Base-by-base conservation (phyloP, 2,797 vertebrate genomes). In the Sebastolobus altivelis region DNA sequence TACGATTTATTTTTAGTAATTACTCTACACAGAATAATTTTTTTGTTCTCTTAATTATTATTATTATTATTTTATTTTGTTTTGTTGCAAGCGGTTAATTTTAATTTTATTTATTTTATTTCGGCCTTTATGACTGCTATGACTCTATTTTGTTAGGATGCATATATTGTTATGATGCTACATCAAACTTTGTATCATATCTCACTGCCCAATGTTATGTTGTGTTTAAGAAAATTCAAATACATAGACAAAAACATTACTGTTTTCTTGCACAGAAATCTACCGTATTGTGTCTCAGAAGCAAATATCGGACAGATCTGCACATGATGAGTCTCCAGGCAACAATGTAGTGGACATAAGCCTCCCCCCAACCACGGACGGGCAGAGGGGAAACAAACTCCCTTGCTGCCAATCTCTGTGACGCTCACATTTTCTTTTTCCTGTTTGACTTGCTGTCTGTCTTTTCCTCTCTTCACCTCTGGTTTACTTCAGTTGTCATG, bases 321-420 rank as follows among this genome's bases (percentile, higher is more conserved):
- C 95, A 0, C 96, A 99, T 0, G 97, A 99, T 1, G 98, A 99
- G 80, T 99, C 98, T 90, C 98, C 98, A 0, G 97, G 98, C 82
- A 99, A 99, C 97, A 99, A 99, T 1, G 96, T 96, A 72, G 96
- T 96, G 85, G 98, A 99, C 94, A 99, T 99, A 94, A 99, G 97
- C 1, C 98, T 99, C 70, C 98, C 98, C 1, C 98, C 98, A 12
- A 99, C 98, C 89, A 96, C 96, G 2, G 98, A 99, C 0, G 97
- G 97, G 88, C 97, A 98, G 92, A 97, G 96, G 93, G 96, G 97
- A 92, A 98, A 90, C 96, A 99, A 97, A 95, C 96, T 99, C 67
- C 98, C 97, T 86, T 99, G 98, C 94, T 99, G 98, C 94, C 98
- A 99, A 93, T 98, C 96, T 93, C 97, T 97, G 97, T 99, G 97